Conservation (phyloP, 2,113 vertebrate genomes). For the Cochlearius cochlearius region DNA sequence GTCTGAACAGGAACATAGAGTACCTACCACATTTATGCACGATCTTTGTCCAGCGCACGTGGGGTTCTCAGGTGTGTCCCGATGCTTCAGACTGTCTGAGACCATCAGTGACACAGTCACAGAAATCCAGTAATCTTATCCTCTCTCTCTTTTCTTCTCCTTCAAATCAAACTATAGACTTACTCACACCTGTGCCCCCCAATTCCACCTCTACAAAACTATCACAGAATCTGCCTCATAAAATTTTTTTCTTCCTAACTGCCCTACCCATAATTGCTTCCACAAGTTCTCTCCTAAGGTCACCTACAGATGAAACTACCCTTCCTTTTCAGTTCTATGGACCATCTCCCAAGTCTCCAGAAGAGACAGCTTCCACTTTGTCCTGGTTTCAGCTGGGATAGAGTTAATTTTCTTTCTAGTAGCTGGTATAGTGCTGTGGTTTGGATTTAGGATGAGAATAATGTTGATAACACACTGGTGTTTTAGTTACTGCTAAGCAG, state of each 20-base stretch:
- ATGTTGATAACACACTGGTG: no score
- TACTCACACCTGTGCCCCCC: neutral
- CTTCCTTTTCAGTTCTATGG: neutral
- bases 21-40: accelerated
- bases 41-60: neutral
- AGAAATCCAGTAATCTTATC: neutral
- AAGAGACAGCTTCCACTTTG: neutral
- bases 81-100: neutral
- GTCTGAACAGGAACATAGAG: neutral
- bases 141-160: neutral
- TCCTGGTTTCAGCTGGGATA: no score
- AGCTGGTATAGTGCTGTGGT: no score
- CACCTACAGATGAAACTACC: neutral
- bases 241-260: neutral
- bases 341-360: neutral
- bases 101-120: neutral
- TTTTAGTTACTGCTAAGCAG: no score
- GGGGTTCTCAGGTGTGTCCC: neutral
- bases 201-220: neutral
- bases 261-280: neutral
- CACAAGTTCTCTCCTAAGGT: neutral
- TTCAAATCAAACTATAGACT: neutral
- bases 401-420: no score
- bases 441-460: no score
- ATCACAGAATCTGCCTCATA: neutral